Conservation (phyloP, 2,113 vertebrate species). For the Nesogale talazaci region DNA sequence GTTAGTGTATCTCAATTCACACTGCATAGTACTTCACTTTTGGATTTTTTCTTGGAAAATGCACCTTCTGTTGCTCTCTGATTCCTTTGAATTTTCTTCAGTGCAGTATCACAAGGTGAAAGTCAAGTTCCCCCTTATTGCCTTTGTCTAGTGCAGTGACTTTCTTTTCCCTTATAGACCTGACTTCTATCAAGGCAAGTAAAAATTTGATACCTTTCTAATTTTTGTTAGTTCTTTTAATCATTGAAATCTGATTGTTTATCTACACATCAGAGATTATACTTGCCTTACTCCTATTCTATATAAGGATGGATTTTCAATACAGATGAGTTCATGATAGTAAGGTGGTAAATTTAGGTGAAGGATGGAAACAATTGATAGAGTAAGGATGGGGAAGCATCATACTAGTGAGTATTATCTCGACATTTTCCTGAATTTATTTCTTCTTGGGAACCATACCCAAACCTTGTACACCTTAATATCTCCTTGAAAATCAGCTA, state of each 20-base stretch:
- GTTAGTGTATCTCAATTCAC: neutral
- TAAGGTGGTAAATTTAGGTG: neutral
- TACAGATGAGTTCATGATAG: neutral
- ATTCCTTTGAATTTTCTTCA: slow-evolving; percentile 29
- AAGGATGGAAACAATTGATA: slow-evolving; percentile 1
- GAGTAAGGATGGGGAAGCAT: neutral
- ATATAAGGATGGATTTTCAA: neutral
- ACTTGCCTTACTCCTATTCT: neutral
- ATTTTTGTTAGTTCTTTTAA: neutral
- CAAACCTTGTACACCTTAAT: slow-evolving; percentile 16
- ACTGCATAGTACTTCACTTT: neutral
- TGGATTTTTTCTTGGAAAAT: neutral
- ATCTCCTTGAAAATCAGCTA: neutral
- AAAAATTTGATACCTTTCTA: neutral
- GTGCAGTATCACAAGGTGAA: neutral
- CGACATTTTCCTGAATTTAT: slow-evolving; percentile 2
- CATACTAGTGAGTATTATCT: slow-evolving; percentile 35
- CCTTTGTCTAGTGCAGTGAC: neutral
- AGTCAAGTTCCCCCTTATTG: neutral
- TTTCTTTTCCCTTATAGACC: neutral
- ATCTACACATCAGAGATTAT: neutral
- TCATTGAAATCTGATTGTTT: neutral
- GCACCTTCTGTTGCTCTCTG: slow-evolving; percentile 1
- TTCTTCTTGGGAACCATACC: neutral
- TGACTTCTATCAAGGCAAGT: neutral